Percentiles rank a stretch among this genome's conserved stretches.
Evolutionary conservation across 2,113 vertebrate species (phyloP).

Genomic region (Notarius lentiginosus): DNA sequence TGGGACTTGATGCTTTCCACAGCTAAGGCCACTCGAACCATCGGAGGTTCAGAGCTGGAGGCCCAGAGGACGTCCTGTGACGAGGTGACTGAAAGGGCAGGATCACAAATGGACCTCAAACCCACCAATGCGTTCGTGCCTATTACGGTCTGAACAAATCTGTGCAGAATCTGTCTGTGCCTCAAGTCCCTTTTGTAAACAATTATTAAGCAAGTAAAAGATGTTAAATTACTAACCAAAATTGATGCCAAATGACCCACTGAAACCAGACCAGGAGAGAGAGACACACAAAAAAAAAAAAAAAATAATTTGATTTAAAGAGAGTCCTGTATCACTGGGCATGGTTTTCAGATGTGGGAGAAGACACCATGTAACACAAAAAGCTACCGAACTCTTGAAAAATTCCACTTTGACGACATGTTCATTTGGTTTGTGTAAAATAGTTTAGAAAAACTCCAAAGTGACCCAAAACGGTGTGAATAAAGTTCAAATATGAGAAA

Average conservation of each 20-base stretch:
- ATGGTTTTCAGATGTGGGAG: no score
- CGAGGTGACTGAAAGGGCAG: background rate
- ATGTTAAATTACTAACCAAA: no score
- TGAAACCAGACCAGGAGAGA: no score
- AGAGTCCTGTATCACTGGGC: no score
- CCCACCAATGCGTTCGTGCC: background rate
- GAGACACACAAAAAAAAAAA: no score
- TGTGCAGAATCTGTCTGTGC: background rate
- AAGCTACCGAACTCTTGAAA: background rate
- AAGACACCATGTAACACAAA: no score
- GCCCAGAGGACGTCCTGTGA: background rate
- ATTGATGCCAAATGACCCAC: no score
- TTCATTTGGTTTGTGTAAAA: background rate
- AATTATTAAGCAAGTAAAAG: no score
- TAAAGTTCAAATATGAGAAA: background rate
- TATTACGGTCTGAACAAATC: background rate
- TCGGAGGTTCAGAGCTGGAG: background rate
- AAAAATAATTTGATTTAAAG: no score
- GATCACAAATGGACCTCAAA: background rate
- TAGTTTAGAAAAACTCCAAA: background rate
- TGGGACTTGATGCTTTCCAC: conserved; percentile 52
- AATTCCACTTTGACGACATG: background rate
- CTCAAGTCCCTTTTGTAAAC: no score
- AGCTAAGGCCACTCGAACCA: background rate
- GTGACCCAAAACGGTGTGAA: background rate